These are phyloP conservation scores for Phoxinus phoxinus DNA, from an alignment of 2,113 vertebrate genomes.

Conservation along the genomic window DNA sequence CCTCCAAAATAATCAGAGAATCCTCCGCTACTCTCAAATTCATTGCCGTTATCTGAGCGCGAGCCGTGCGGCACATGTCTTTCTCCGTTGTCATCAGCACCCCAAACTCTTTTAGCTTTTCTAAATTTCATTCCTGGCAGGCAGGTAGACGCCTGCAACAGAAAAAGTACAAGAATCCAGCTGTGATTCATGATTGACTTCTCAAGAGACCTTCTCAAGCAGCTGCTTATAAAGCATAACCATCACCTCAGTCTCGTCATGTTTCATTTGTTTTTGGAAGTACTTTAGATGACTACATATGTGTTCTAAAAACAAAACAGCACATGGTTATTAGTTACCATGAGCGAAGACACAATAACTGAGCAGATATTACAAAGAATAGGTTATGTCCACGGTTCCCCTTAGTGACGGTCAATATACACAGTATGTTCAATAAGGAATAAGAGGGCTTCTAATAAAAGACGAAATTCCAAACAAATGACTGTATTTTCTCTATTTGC, in stretches of 20 bases:
- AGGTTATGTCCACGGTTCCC: neutral
- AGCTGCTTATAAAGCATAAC: slow-evolving; percentile 1
- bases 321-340: neutral
- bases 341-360: neutral
- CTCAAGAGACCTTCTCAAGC: neutral
- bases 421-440: neutral
- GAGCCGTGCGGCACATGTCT: neutral
- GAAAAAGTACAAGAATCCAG: slow-evolving; percentile 33
- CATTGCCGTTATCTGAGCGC: neutral
- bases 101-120: neutral
- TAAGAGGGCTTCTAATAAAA: neutral
- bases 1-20: slow-evolving; percentile 1
- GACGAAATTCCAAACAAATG: neutral
- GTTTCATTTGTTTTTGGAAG: neutral
- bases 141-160: neutral
- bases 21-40: neutral
- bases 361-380: neutral
- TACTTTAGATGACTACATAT: neutral
- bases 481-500: neutral
- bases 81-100: neutral
- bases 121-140: neutral
- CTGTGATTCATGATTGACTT: neutral
- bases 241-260: neutral
- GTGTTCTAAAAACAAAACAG: slow-evolving; percentile 7
- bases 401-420: neutral